Conservation (phyloP, 1,140 invertebrate genomes). For the Meloidogyne chitwoodi region DNA sequence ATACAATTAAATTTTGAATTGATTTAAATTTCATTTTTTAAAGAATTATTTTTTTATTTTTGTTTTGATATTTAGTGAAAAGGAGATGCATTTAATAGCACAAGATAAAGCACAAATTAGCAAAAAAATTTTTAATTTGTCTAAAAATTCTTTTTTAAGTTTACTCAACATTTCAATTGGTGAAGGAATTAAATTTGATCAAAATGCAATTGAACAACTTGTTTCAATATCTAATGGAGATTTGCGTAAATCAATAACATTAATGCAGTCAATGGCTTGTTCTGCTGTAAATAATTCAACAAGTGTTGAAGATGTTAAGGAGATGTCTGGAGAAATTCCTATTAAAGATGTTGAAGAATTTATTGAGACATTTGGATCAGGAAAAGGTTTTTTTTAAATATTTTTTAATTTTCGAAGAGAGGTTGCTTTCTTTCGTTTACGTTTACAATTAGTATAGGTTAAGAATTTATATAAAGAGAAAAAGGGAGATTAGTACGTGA, state of each 20-base stretch:
- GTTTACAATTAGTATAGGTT: no score
- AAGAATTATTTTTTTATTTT: no score
- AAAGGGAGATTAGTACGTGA: no score
- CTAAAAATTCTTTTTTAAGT: conserved; percentile 61
- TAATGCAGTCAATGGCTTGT: conserved; percentile 41
- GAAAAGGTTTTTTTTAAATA: conserved; percentile 7
- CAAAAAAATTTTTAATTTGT: no score
- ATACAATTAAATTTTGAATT: no score
- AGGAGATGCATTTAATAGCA: conserved; percentile 36
- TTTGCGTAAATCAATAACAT: conserved; percentile 64
- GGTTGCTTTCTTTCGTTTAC: background rate
- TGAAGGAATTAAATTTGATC: conserved; percentile 74
- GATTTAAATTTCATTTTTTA: no score
- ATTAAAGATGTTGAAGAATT: conserved; percentile 23
- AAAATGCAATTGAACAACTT: conserved; percentile 71
- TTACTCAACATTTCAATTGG: conserved; percentile 75
- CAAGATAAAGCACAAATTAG: no score
- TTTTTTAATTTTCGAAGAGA: background rate
- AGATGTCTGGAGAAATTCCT: conserved; percentile 71
- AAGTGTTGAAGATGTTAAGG: conserved; percentile 69
- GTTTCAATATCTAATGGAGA: conserved; percentile 87
- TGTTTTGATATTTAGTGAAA: conserved; percentile 29
- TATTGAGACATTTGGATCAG: conserved; percentile 1
- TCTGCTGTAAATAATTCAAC: conserved; percentile 63
- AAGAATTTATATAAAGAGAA: no score